Conservation (phyloP, 2,888 invertebrate genomes). For the Psylliodes chrysocephalus region DNA sequence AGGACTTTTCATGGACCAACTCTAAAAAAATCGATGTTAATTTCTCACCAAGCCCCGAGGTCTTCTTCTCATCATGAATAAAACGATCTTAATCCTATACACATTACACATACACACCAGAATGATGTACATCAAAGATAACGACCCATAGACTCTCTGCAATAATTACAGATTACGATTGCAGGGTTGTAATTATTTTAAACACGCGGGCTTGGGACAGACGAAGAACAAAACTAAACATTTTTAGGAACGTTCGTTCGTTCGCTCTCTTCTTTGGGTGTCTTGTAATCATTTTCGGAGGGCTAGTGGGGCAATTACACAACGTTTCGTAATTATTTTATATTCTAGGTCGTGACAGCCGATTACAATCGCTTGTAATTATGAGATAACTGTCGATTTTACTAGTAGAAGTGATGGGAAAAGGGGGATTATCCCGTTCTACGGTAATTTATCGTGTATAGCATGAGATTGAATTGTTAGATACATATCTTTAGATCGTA, state of each 20-base stretch:
- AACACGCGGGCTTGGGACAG: background rate
- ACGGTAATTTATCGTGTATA: background rate
- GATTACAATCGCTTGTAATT: background rate
- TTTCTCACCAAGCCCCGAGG: too few relatives aligned
- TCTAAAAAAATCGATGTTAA: too few relatives aligned
- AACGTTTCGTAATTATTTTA: background rate
- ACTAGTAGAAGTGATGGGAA: background rate
- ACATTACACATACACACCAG: too few relatives aligned
- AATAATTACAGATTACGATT: background rate
- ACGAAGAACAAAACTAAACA: background rate
- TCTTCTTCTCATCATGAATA: too few relatives aligned
- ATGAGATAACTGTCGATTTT: slow-evolving; percentile 2
- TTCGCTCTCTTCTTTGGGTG: too few relatives aligned
- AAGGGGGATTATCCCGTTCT: background rate
- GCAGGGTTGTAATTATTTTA: background rate
- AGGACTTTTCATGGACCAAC: too few relatives aligned
- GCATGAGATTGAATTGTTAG: background rate
- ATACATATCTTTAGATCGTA: background rate
- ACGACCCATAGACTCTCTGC: background rate
- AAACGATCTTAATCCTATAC: too few relatives aligned
- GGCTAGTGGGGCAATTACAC: background rate
- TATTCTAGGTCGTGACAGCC: background rate
- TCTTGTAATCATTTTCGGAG: background rate
- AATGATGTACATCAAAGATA: too few relatives aligned
- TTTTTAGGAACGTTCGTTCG: background rate